Evolutionary conservation across 2,113 vertebrate genomes (phyloP).

Genomic region (Neotragus pygmaeus): DNA sequence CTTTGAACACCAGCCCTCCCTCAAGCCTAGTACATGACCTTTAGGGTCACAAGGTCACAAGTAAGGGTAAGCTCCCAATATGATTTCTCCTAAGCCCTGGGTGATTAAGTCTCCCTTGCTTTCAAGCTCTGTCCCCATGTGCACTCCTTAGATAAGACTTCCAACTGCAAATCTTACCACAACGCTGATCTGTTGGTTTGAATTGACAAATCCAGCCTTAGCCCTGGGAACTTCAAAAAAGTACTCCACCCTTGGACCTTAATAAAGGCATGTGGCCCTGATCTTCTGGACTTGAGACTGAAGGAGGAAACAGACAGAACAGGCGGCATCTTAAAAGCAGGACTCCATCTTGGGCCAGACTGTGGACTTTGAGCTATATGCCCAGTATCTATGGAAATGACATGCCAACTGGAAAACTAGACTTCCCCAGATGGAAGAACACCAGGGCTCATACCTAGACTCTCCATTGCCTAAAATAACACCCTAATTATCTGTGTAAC

Average conservation of each 20-base stretch:
- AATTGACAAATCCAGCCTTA: neutral
- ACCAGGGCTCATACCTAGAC: too few relatives aligned
- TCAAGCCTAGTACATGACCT: neutral
- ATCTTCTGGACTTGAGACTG: neutral
- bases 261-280: fast-evolving
- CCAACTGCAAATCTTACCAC: too few relatives aligned
- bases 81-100: neutral
- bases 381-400: too few relatives aligned
- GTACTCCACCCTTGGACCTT: too few relatives aligned
- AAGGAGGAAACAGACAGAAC: too few relatives aligned
- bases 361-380: too few relatives aligned
- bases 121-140: neutral
- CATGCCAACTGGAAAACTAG: too few relatives aligned
- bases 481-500: too few relatives aligned
- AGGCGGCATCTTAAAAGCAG: too few relatives aligned
- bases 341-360: too few relatives aligned
- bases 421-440: too few relatives aligned
- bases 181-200: neutral
- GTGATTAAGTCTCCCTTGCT: neutral
- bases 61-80: neutral
- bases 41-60: neutral
- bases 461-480: too few relatives aligned
- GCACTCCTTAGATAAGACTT: neutral
- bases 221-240: neutral
- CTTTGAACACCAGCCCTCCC: neutral